Base-by-base conservation (phyloP, 2,113 vertebrate species). In the Thalassarche chlororhynchos region DNA sequence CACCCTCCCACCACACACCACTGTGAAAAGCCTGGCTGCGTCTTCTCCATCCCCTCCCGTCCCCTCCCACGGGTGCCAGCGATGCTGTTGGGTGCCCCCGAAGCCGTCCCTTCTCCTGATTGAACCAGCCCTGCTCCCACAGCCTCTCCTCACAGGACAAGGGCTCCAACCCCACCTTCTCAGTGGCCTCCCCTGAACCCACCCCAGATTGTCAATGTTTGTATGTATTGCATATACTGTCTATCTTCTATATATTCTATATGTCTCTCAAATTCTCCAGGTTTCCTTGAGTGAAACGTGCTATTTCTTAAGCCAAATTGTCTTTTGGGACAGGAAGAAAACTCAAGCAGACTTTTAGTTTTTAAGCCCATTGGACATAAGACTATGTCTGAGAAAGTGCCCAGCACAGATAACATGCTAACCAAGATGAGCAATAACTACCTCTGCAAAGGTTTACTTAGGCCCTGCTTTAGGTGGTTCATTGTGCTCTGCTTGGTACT, bases 1-100 rank as follows among this genome's bases (percentile, higher is more conserved):
- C 3, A 0, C 1, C 5, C 7, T 54, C 34, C 32, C 21, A 9
- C 8, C 15, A 28, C 2, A 2, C 8, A 18, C 14, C 6, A 3
- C n/a, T 79, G 13, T 32, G 21, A 86, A 60, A 2, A 61, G 4
- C 8, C 8, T 2, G 4, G 8, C 2, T 51, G 61, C 2, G 0
- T 34, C 29, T 72, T 23, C 5, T 46, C 8, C 8, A 36, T 6
- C 3, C 10, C 9, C 6, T 66, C 9, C 28, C 3, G 3, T 25
- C 15, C 4, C 17, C 5, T 66, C 32, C 25, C 20, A 4, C 34
- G 1, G 5, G 25, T 42, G 26, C 8, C 6, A 18, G 38, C 16
- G 5, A 58, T 42, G 8, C 2, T 62, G 36, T 36, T 54, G 46
- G 7, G 8, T 62, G 12, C 3, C 26, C 8, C 12, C 1, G 5